Evolutionary conservation across 2,888 invertebrate genomes (phyloP).

Genomic region (Ennomos quercinarius): DNA sequence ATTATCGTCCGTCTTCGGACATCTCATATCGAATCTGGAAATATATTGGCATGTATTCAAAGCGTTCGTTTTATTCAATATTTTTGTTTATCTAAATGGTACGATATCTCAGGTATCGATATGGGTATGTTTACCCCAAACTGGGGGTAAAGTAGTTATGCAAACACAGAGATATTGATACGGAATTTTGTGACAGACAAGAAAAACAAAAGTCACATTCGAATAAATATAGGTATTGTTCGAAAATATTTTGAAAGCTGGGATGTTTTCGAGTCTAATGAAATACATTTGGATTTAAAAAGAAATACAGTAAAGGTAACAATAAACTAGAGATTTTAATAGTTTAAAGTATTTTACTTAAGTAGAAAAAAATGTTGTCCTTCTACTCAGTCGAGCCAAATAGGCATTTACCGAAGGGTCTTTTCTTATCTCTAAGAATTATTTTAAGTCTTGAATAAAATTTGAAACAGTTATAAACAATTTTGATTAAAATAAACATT

Average conservation of each 20-base stretch:
- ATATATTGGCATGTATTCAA: conserved; percentile 59
- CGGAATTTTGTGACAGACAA: conserved; percentile 71
- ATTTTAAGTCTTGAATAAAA: conserved; percentile 47
- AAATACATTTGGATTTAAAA: background rate
- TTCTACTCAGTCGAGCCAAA: conserved; percentile 8
- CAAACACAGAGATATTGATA: conserved; percentile 78
- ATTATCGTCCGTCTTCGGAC: conserved; percentile 84
- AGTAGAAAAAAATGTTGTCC: too few relatives aligned
- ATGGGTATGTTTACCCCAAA: conserved; percentile 65
- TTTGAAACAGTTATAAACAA: conserved; percentile 59
- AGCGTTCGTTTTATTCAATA: conserved; percentile 44
- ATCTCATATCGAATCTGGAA: conserved; percentile 71
- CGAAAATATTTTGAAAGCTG: conserved; percentile 25
- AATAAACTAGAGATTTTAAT: too few relatives aligned
- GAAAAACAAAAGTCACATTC: conserved; percentile 77
- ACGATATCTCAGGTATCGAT: conserved; percentile 60
- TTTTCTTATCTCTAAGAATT: conserved; percentile 19
- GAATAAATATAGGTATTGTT: conserved; percentile 51
- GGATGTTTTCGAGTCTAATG: conserved; percentile 6
- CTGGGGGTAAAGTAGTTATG: conserved; percentile 72
- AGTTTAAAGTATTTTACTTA: too few relatives aligned
- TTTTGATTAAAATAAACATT: conserved; percentile 64
- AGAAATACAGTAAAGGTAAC: too few relatives aligned
- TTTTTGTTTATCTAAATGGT: conserved; percentile 48
- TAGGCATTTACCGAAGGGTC: conserved; percentile 24